A percentile compares a stretch with the other conserved stretches of the same genome.
These are phyloP conservation scores for Microtus richardsoni DNA, from an alignment of 2,113 vertebrate genomes.

Conservation along the genomic window DNA sequence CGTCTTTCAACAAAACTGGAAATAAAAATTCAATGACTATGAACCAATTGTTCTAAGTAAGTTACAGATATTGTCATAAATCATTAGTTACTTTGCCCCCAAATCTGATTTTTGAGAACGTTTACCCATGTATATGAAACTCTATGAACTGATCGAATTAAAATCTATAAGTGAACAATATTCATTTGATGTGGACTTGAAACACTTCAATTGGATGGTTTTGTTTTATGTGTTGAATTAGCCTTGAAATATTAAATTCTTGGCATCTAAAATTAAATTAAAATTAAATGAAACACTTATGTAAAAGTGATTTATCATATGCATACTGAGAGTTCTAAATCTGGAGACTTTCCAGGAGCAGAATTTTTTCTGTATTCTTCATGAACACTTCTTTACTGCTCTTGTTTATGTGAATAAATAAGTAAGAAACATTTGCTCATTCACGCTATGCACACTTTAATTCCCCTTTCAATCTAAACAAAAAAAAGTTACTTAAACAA, in stretches of 20 bases:
- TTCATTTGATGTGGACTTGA: neutral
- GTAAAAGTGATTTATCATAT: neutral
- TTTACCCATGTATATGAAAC: neutral
- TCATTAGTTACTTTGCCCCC: neutral
- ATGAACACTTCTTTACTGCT: conserved; percentile 19
- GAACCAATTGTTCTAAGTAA: conserved; percentile 21
- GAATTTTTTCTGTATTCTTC: conserved; percentile 43
- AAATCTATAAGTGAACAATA: conserved; percentile 37
- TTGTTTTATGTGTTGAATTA: conserved; percentile 32
- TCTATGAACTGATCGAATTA: neutral
- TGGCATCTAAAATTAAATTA: conserved; percentile 42
- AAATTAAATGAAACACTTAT: conserved; percentile 12
- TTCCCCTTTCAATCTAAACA: neutral
- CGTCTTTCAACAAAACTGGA: conserved; percentile 1
- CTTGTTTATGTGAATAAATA: conserved; percentile 35
- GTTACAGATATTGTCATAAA: neutral
- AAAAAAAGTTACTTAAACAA: conserved; percentile 16
- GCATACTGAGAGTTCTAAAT: neutral
- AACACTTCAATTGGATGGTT: neutral
- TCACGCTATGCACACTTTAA: neutral
- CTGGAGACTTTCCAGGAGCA: neutral
- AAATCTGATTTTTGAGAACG: conserved; percentile 32
- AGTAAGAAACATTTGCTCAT: neutral
- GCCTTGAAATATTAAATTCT: conserved; percentile 34
- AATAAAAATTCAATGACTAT: neutral